Evolutionary conservation across 1,140 invertebrate species (phyloP), one percentile per base, ranked within the genome.

Genomic region (Drosophila burlai): DNA sequence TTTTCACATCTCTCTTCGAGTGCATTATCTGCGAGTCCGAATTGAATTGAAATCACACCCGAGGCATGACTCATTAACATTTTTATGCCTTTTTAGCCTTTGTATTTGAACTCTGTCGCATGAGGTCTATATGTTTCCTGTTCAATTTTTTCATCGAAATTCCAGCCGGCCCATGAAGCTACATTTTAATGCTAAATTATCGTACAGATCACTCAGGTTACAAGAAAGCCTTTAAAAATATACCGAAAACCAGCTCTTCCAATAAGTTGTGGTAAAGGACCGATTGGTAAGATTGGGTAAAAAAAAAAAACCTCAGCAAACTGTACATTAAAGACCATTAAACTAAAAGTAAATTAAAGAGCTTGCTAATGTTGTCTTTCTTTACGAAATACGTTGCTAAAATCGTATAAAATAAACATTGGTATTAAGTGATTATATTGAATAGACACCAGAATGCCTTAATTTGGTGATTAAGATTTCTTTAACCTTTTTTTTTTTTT

Each of bases 21-120:
- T 78, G 59, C 40, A 60, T 42, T 61, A 60, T 81, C 55, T 80
- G 68, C 29, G 15, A 43, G 18, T 75, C 34, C 46, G 31, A 68
- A 55, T 54, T 58, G 52, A 54, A 50, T 46, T 60, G 66, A 72
- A 82, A 79, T 47, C 67, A 34, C 38, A 47, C 31, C 47, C 55
- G 10, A 31, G 59, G 40, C 38, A 62, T 45, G 34, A 42, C 65
- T 77, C 76, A 80, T 84, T 83, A 73, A 57, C 81, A 84, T 84
- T 80, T 84, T 69, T 74, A 77, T 81, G 73, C 55, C 61, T 57
- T 49, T 65, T 85, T 85, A 79, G 76, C 79, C 78, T 68, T 71
- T 81, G 63, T 52, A 52, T 81, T 71, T 84, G 82, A 85, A 85
- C 78, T 16, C n/a, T 10, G 3, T 4, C 2, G 24, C 34, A 13